These are phyloP conservation scores for Dryococelus australis DNA, from an alignment of 2,888 invertebrate genomes.

Conservation along the genomic window DNA sequence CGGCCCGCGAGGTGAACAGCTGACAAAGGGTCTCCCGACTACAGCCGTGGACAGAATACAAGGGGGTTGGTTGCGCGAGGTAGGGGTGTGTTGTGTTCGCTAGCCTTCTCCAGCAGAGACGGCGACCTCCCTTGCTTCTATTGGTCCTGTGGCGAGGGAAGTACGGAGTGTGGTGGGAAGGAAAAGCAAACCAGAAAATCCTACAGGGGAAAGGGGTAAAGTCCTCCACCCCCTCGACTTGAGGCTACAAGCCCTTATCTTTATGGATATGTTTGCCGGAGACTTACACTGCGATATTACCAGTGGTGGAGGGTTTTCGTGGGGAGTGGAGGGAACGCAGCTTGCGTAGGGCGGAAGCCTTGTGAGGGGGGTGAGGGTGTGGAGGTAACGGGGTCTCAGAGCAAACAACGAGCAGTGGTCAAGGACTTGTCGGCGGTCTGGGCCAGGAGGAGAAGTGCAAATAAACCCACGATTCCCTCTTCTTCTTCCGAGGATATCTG, in stretches of 20 bases:
- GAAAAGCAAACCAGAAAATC: slow-evolving; percentile 25
- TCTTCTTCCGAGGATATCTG: not conserved
- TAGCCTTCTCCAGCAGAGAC: not conserved
- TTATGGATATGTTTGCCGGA: slow-evolving; percentile 27
- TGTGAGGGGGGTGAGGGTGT: not conserved
- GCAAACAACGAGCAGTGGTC: not conserved
- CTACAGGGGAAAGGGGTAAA: not conserved
- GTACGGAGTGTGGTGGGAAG: not conserved
- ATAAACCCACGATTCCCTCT: not conserved
- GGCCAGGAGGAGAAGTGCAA: not conserved
- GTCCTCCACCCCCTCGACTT: not conserved
- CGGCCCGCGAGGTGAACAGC: no score
- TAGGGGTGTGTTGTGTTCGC: not conserved
- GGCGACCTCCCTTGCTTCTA: not conserved
- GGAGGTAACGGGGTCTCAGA: not conserved
- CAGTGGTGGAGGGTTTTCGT: not conserved
- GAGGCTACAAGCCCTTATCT: slow-evolving; percentile 27
- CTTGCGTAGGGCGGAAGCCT: not conserved
- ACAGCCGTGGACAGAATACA: no score
- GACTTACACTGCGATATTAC: slow-evolving; percentile 26
- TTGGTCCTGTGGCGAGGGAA: not conserved
- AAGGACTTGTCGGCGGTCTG: not conserved
- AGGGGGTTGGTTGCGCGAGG: no score
- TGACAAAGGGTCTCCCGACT: not conserved
- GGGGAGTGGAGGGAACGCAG: not conserved